Base-by-base conservation (phyloP, 2,888 invertebrate species). In the Pristionchus japonicus region DNA sequence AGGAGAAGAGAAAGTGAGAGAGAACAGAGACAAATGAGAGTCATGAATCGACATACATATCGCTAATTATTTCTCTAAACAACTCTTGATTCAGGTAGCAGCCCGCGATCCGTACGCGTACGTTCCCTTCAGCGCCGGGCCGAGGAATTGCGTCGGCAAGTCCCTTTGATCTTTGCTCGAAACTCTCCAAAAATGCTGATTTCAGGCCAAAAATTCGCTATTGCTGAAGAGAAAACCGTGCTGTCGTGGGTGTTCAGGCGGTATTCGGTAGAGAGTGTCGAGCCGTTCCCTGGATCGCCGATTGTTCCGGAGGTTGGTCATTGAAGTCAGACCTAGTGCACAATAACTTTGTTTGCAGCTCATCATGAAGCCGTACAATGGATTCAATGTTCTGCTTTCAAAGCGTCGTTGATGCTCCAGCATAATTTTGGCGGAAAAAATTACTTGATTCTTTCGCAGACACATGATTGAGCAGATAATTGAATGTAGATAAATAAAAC, bases 61-160 rank as follows among this genome's bases (percentile, higher is more conserved):
- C n/a, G n/a, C n/a, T n/a, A n/a, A n/a, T n/a, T n/a, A n/a, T n/a
- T n/a, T n/a, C n/a, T n/a, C n/a, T n/a, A n/a, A n/a, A n/a, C n/a
- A n/a, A 6, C 2, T 70, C 11, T n/a, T 23, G 23, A 61, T 11
- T 70, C 70, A 77, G 77, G 77, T 83, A 13, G 86, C 89, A 3
- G 92, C 93, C 27, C 92, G 95, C 61, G 95, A 95, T 90, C 95
- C 95, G 0, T 95, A 92, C 92, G 93, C 95, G 31, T 95, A 94
- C 91, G 93, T 95, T 31, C 95, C 95, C 3, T 95, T 95, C 92
- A 95, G 95, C 40, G 95, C 95, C 57, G 95, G 95, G 13, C 93
- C 94, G 0, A 92, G 95, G 27, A 95, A 95, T 91, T 95, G 95
- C 90, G 95, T 95, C 47, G 95, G 92, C 90, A 47, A 4, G 43